Base-by-base conservation (phyloP, 2,797 vertebrate species). In the Kryptopterus vitreolus region DNA sequence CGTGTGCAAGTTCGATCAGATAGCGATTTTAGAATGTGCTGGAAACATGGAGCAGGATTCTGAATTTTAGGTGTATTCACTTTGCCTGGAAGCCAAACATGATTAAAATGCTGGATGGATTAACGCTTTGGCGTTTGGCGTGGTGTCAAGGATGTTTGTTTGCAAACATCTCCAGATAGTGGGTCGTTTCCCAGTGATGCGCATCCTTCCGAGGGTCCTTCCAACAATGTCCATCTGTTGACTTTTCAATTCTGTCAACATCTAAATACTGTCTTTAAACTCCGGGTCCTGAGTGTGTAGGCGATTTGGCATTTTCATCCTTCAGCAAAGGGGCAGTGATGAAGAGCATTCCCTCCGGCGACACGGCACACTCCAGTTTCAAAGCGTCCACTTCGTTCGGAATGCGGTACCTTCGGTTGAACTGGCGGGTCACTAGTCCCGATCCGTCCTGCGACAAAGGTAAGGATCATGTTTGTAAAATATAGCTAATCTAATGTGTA, bases 321-420 rank as follows among this genome's bases (percentile, higher is more conserved):
- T 87, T 89, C 74, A 92, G 86, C 89, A 94, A 87, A 1, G 94
- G 94, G 26, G 93, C 93, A 61, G 90, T 91, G 81, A 95, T 93
- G 52, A 94, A 58, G 0, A 95, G 93, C 71, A 94, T 83, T 65
- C 92, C 92, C 1, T 93, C 92, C 3, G 94, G 93, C 68, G 94
- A 94, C 55, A 95, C 89, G 0, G 91, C 93, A 0, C 93, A 94
- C 85, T 90, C 88, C 85, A 95, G 81, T 81, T 93, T 91, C 91
- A 93, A 85, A 80, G 87, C 87, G 80, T 94, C 89, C 77, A 94
- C 93, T 52, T 89, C 91, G 55, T 90, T 92, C 46, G 94, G 94
- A 86, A 95, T 94, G 71, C 93, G 86, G 87, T 92, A 94, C 68
- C 94, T 89, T 0, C 92, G 89, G 82, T 89, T 94, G 85, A 95